phyloP scores from a whole-genome alignment of 1,140 invertebrate genomes.

The Panulirus ornatus region DNA sequence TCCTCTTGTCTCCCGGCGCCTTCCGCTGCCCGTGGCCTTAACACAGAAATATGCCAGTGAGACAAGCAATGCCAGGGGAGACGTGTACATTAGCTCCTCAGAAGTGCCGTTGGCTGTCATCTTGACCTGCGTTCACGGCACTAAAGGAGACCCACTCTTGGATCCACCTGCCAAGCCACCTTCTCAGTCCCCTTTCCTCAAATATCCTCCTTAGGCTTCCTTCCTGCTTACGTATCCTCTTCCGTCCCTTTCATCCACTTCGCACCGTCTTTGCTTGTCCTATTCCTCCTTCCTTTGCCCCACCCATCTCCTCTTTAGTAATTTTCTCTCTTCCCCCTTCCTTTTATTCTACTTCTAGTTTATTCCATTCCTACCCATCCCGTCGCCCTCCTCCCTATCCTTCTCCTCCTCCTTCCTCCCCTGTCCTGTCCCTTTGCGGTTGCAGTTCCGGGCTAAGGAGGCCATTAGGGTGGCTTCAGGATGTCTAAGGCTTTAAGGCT shows the following conservation, averaged over 20 bases:
- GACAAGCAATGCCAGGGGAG: neutral
- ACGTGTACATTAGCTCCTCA: neutral
- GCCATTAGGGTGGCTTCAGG: constrained; percentile 21
- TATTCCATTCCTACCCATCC: neutral
- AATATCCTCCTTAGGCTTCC: neutral
- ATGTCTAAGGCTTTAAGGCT: neutral
- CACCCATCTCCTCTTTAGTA: neutral
- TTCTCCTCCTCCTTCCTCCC: neutral
- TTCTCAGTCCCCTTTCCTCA: neutral
- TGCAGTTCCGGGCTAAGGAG: neutral
- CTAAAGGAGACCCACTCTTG: neutral
- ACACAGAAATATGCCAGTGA: neutral
- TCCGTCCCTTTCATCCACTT: neutral
- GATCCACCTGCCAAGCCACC: neutral
- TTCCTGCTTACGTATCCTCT: neutral
- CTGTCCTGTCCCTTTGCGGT: neutral
- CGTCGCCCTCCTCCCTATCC: neutral
- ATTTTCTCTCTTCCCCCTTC: neutral
- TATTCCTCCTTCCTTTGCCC: neutral
- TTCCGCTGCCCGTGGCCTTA: neutral
- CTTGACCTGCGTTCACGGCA: neutral
- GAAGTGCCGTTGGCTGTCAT: neutral
- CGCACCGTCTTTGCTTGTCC: neutral
- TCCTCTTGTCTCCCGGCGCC: neutral
- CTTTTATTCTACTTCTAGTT: neutral